Percentiles rank a stretch among this genome's conserved stretches.
These are phyloP conservation scores for Artibeus lituratus DNA, from an alignment of 2,797 vertebrate genomes.

Conservation along the genomic window DNA sequence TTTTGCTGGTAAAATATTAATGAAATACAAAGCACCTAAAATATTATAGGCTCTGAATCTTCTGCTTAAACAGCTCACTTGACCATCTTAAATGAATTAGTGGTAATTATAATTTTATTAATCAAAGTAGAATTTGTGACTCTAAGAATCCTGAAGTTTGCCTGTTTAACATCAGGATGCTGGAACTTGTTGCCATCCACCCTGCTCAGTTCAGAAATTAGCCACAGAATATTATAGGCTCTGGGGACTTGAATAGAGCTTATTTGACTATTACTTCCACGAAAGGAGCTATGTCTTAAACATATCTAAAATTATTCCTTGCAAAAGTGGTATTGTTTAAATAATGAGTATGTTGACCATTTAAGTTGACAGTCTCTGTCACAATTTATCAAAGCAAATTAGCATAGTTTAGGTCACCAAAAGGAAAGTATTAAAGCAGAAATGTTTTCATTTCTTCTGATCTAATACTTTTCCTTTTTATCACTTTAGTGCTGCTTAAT, in stretches of 20 bases:
- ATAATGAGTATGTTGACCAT: conserved; percentile 73
- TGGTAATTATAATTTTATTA: not conserved
- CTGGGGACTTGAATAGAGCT: not conserved
- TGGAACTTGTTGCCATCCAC: not conserved
- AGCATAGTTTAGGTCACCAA: conserved; percentile 73
- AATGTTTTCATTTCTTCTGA: conserved; percentile 78
- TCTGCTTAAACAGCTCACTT: not conserved
- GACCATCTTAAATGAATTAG: not conserved
- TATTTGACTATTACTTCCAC: not conserved
- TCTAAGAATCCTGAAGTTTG: not conserved
- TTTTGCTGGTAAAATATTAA: not conserved
- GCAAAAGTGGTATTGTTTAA: conserved; percentile 74
- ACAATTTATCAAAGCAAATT: conserved; percentile 76
- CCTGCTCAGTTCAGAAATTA: not conserved
- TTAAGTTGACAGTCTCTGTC: conserved; percentile 68
- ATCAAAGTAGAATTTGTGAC: not conserved
- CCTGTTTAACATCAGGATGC: not conserved
- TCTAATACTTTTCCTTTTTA: conserved; percentile 71
- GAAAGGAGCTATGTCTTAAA: conserved; percentile 60
- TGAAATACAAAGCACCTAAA: not conserved
- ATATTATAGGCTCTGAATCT: not conserved
- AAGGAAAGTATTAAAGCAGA: conserved; percentile 79
- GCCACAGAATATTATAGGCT: not conserved
- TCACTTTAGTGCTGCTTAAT: conserved; percentile 70
- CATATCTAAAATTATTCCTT: conserved; percentile 51